Evolutionary conservation across 2,888 invertebrate genomes (phyloP).

Genomic region (Leptopilina myrica): DNA sequence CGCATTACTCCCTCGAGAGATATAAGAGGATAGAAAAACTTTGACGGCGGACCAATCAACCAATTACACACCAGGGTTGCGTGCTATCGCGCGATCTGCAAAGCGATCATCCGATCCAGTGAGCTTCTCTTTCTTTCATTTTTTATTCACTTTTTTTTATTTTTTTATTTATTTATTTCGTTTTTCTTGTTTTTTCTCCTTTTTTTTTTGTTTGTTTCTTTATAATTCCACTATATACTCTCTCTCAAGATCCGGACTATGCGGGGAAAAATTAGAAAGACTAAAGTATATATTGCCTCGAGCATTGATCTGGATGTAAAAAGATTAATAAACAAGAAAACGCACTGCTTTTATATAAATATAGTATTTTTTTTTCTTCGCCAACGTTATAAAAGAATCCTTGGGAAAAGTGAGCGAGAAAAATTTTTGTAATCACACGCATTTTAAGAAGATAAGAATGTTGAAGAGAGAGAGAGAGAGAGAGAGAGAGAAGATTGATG

Average conservation of each 20-base stretch:
- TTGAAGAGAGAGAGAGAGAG: too few species aligned
- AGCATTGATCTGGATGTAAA: constrained; percentile 30
- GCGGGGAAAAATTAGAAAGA: constrained; percentile 25
- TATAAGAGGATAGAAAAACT: constrained; percentile 7
- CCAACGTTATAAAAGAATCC: background rate
- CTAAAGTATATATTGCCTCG: constrained; percentile 11
- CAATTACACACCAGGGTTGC: constrained; percentile 36
- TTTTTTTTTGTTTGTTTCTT: background rate
- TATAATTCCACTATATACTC: background rate
- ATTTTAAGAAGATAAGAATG: too few species aligned
- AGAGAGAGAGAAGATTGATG: too few species aligned
- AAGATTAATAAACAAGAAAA: constrained; percentile 12
- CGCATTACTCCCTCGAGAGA: constrained; percentile 25
- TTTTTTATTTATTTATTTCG: background rate
- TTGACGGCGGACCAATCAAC: constrained; percentile 32
- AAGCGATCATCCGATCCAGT: constrained; percentile 35
- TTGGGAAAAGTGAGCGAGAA: background rate
- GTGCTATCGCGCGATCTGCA: constrained; percentile 33
- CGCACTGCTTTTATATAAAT: background rate
- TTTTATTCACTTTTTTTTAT: background rate
- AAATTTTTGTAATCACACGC: too few species aligned
- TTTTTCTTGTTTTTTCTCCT: too few species aligned
- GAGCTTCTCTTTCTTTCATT: constrained; percentile 4
- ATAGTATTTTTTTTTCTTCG: background rate
- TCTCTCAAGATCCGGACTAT: constrained; percentile 7